These are phyloP conservation scores for Colletes latitarsis DNA, from an alignment of 1,140 invertebrate genomes.

Conservation along the genomic window DNA sequence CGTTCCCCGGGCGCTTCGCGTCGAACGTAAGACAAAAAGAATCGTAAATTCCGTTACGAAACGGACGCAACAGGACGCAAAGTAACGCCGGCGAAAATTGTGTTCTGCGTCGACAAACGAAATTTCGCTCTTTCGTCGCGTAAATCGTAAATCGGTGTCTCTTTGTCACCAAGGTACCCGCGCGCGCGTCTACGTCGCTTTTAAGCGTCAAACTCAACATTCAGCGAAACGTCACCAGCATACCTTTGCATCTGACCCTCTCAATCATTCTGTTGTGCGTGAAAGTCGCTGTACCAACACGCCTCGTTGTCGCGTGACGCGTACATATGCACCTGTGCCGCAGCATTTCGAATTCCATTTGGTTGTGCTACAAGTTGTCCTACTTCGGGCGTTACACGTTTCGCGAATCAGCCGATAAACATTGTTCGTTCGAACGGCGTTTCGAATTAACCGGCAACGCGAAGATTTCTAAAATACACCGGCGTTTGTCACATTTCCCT, in stretches of 20 bases:
- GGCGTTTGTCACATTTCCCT: not conserved
- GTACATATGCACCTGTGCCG: not conserved
- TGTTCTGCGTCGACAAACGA: not conserved
- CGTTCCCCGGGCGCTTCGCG: not conserved
- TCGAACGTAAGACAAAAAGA: not conserved
- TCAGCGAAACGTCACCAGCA: slow-evolving; percentile 28
- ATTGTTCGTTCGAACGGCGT: not conserved
- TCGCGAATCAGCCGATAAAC: not conserved
- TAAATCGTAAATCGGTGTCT: not conserved
- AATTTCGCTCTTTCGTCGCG: not conserved
- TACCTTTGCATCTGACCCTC: slow-evolving; percentile 32
- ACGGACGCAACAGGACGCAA: no score
- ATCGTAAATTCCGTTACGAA: not conserved
- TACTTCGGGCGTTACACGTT: not conserved
- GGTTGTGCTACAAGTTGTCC: not conserved
- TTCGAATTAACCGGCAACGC: no score
- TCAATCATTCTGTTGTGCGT: slow-evolving; percentile 30
- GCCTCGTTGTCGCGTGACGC: not conserved
- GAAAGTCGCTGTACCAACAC: slow-evolving; percentile 22
- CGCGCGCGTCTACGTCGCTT: not conserved
- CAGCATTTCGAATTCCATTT: slow-evolving; percentile 3
- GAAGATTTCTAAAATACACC: no score
- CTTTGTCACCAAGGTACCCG: slow-evolving; percentile 8
- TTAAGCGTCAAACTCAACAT: slow-evolving; percentile 1
- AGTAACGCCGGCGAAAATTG: not conserved